Conservation (phyloP, 2,797 vertebrate species). For the Sebastes paucispinis region DNA sequence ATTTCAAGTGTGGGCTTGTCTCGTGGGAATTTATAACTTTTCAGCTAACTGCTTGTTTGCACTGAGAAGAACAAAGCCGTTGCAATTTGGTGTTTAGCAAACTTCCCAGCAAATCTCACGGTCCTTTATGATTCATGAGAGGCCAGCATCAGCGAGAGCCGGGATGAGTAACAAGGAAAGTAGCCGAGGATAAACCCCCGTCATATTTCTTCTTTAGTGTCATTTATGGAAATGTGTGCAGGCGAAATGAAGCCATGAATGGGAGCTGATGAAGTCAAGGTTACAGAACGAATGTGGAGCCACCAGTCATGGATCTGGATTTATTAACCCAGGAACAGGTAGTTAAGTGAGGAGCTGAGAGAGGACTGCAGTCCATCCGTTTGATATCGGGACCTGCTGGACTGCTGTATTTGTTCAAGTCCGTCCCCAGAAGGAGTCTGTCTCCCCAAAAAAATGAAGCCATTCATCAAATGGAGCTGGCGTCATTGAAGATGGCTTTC, state of each 20-base stretch:
- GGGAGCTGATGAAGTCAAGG: conserved; percentile 57
- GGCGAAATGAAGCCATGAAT: conserved; percentile 42
- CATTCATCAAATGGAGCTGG: conserved; percentile 4
- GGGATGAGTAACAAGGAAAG: conserved; percentile 8
- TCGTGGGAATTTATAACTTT: conserved; percentile 32
- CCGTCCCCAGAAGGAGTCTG: background rate
- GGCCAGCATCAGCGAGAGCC: conserved; percentile 7
- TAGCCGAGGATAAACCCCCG: conserved; percentile 36
- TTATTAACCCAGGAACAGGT: conserved; percentile 50
- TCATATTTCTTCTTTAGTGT: conserved; percentile 67
- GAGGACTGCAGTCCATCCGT: conserved; percentile 7
- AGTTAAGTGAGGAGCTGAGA: conserved; percentile 20
- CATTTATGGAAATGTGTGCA: conserved; percentile 67
- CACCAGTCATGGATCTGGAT: conserved; percentile 50
- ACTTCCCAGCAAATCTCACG: background rate
- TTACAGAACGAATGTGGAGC: conserved; percentile 22
- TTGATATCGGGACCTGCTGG: conserved; percentile 1
- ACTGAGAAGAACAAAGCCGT: conserved; percentile 25
- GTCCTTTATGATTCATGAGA: conserved; percentile 55
- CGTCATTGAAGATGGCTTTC: conserved; percentile 20
- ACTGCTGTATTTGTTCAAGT: conserved; percentile 17
- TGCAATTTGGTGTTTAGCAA: background rate
- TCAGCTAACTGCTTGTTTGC: background rate
- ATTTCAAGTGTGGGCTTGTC: conserved; percentile 24
- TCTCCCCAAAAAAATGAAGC: background rate